Evolutionary conservation across 2,888 invertebrate genomes (phyloP).

Genomic region (Agonopterix arenella): DNA sequence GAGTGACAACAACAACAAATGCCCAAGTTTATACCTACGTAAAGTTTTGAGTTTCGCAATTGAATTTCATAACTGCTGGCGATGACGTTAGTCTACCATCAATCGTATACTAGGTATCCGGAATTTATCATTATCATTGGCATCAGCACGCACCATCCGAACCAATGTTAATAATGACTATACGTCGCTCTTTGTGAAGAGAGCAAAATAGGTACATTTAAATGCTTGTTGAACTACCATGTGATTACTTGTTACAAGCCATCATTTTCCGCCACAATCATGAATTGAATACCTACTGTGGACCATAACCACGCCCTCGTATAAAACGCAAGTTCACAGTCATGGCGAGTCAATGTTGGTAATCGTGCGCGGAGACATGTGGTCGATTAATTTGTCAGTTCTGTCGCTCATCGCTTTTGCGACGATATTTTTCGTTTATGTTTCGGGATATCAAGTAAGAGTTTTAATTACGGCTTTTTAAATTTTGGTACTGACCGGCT

Average conservation of each 20-base stretch:
- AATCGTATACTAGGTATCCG: too few species aligned
- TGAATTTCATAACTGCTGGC: too few species aligned
- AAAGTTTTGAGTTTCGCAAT: too few species aligned
- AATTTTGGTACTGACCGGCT: too few species aligned
- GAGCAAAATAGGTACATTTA: constrained; percentile 1
- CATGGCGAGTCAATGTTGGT: constrained; percentile 49
- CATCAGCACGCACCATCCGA: too few species aligned
- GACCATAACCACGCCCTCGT: constrained; percentile 59
- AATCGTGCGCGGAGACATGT: constrained; percentile 45
- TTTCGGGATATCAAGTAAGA: constrained; percentile 46
- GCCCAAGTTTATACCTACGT: too few species aligned
- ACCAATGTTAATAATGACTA: too few species aligned
- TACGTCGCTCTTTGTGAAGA: too few species aligned
- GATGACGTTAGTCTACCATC: too few species aligned
- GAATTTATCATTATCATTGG: too few species aligned
- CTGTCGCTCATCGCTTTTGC: constrained; percentile 30
- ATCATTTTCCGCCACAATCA: constrained; percentile 53
- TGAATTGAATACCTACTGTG: constrained; percentile 13
- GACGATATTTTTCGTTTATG: constrained; percentile 27
- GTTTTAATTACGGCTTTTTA: constrained; percentile 7
- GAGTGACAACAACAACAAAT: too few species aligned
- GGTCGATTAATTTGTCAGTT: constrained; percentile 24
- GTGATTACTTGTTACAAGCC: constrained; percentile 43
- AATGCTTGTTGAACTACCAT: constrained; percentile 30
- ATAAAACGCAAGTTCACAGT: constrained; percentile 71